A percentile compares a stretch with the other conserved stretches of the same genome.
phyloP scores from a whole-genome alignment of 2,888 invertebrate species.

The Philaethria dido region DNA sequence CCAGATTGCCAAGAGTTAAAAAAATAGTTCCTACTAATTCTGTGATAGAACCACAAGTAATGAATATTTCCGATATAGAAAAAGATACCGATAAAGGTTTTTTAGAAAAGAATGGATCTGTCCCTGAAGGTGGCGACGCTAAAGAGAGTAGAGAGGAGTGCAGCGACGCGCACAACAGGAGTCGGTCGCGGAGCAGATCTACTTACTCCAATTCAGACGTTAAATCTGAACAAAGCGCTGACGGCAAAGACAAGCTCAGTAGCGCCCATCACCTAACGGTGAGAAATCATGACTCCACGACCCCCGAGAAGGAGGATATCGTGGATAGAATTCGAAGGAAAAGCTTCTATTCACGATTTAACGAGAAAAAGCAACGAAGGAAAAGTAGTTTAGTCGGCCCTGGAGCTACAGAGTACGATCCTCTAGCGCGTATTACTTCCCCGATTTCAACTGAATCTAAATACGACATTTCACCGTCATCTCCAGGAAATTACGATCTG shows the following conservation, averaged over 20 bases:
- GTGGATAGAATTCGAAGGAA: slow-evolving; percentile 94
- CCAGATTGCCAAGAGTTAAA: slow-evolving; percentile 83
- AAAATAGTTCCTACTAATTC: slow-evolving; percentile 83
- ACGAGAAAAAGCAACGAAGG: slow-evolving; percentile 90
- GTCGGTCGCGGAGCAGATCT: slow-evolving; percentile 74
- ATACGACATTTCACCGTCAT: slow-evolving; percentile 70
- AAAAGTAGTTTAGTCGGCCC: slow-evolving; percentile 87
- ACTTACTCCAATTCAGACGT: slow-evolving; percentile 78
- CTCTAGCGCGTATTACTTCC: slow-evolving; percentile 73
- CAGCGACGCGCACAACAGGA: slow-evolving; percentile 58
- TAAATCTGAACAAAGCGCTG: slow-evolving; percentile 68
- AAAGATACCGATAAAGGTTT: slow-evolving; percentile 66
- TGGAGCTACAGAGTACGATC: slow-evolving; percentile 83
- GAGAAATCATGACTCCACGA: slow-evolving; percentile 74
- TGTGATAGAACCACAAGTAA: slow-evolving; percentile 81
- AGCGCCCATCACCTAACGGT: slow-evolving; percentile 62
- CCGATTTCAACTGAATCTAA: slow-evolving; percentile 60
- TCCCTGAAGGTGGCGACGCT: slow-evolving; percentile 54
- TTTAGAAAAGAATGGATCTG: slow-evolving; percentile 59
- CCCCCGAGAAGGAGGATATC: slow-evolving; percentile 87
- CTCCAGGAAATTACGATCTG: slow-evolving; percentile 68
- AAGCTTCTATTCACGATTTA: slow-evolving; percentile 95
- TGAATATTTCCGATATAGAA: slow-evolving; percentile 64
- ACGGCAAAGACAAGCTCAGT: slow-evolving; percentile 63
- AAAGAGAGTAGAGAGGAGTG: slow-evolving; percentile 56